Conservation (phyloP, 1,140 invertebrate species). For the Diabrotica virgifera region DNA sequence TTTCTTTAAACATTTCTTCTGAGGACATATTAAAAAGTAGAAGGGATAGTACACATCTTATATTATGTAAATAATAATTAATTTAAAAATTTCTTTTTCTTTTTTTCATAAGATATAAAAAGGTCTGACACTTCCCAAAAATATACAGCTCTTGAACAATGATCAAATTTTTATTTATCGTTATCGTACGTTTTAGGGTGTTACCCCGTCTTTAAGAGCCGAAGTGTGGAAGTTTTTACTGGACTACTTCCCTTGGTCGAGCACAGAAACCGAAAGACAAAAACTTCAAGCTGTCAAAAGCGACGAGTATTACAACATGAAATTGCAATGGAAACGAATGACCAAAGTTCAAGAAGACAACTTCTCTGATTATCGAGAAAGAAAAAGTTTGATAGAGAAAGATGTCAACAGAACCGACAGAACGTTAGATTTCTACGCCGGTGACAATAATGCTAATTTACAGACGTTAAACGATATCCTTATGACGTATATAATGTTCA, state of each 20-base stretch:
- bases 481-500: constrained; percentile 99
- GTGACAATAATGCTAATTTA: constrained; percentile 89
- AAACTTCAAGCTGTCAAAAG: constrained; percentile 68
- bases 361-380: constrained; percentile 85
- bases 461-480: constrained; percentile 84
- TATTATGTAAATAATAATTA: no score
- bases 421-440: constrained; percentile 84
- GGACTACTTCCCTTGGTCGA: constrained; percentile 84
- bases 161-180: constrained; percentile 7
- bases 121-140: no score
- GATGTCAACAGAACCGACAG: constrained; percentile 96
- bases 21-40: no score
- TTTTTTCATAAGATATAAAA: no score
- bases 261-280: constrained; percentile 68
- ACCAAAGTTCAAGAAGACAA: constrained; percentile 81
- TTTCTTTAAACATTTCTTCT: no score
- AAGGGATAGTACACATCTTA: no score
- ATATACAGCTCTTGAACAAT: no score
- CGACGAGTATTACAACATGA: constrained; percentile 93
- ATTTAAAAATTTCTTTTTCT: no score
- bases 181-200: constrained; percentile 46
- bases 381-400: constrained; percentile 95
- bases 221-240: constrained; percentile 96
- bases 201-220: constrained; percentile 65
- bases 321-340: constrained; percentile 94